phyloP scores from a whole-genome alignment of 2,888 invertebrate species.

The Alcis repandata region DNA sequence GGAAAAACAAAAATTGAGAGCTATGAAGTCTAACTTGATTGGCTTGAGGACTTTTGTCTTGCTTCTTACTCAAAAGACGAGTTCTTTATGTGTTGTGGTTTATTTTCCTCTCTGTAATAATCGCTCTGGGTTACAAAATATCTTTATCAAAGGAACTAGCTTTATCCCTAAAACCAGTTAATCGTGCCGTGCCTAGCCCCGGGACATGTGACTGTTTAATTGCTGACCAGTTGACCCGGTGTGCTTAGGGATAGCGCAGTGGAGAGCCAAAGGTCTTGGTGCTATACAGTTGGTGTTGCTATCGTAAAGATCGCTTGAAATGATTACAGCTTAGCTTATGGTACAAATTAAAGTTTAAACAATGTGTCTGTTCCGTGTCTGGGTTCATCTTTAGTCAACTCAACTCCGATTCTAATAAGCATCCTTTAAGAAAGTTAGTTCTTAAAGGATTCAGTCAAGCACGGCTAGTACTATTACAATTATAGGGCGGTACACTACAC shows the following conservation, averaged over 20 bases:
- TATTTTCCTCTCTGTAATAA: neutral
- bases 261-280: constrained; percentile 10
- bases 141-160: constrained; percentile 18
- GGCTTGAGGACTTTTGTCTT: too few relatives aligned
- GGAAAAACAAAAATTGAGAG: neutral
- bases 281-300: constrained; percentile 10
- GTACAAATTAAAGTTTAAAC: too few relatives aligned
- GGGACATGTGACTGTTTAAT: constrained; percentile 43
- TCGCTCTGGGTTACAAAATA: neutral
- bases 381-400: too few relatives aligned
- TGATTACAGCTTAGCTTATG: neutral
- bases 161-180: constrained; percentile 39
- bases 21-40: neutral
- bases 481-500: neutral
- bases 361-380: too few relatives aligned
- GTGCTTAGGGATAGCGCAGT: constrained; percentile 23
- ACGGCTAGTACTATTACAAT: neutral
- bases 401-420: too few relatives aligned
- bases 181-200: constrained; percentile 27
- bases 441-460: neutral
- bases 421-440: too few relatives aligned
- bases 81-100: neutral
- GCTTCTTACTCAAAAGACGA: too few relatives aligned
- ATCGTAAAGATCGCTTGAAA: constrained; percentile 9
- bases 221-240: constrained; percentile 35